Percentiles rank a stretch among this genome's conserved stretches.
Evolutionary conservation across 2,888 invertebrate species (phyloP).

Genomic region (Megalurothrips usitatus): DNA sequence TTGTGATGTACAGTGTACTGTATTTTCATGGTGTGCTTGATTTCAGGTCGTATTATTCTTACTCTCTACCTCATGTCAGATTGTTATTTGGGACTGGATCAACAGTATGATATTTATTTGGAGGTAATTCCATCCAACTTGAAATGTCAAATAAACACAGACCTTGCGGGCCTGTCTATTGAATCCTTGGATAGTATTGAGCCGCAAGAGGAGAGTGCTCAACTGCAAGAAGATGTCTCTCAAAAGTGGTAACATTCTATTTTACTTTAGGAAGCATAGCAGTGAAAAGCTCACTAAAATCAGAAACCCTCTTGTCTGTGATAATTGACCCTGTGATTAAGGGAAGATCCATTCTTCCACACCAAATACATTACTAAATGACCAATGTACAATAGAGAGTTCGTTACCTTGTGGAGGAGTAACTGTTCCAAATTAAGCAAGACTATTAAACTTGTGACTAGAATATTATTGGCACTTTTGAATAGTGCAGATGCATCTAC

Average conservation of each 20-base stretch:
- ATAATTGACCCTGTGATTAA: background rate
- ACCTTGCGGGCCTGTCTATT: background rate
- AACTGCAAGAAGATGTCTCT: background rate
- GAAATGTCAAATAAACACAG: slow-evolving; percentile 4
- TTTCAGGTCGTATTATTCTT: slow-evolving; percentile 67
- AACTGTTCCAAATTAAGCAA: too few relatives aligned
- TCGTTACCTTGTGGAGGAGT: too few relatives aligned
- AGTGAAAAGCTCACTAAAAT: background rate
- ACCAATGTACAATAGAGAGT: too few relatives aligned
- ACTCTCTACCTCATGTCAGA: slow-evolving; percentile 86
- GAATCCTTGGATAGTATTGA: background rate
- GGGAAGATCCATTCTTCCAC: background rate
- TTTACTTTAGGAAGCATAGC: background rate
- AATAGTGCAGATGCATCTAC: too few relatives aligned
- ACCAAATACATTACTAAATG: background rate
- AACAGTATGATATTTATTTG: slow-evolving; percentile 64
- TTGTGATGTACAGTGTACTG: background rate
- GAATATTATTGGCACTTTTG: background rate
- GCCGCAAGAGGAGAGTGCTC: background rate
- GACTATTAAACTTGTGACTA: background rate
- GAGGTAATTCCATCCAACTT: slow-evolving; percentile 42
- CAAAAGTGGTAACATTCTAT: background rate
- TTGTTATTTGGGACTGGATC: slow-evolving; percentile 88
- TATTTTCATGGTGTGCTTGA: slow-evolving; percentile 29
- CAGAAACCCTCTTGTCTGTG: background rate